Conservation (phyloP, 2,888 invertebrate species). For the Tortrix viridana region DNA sequence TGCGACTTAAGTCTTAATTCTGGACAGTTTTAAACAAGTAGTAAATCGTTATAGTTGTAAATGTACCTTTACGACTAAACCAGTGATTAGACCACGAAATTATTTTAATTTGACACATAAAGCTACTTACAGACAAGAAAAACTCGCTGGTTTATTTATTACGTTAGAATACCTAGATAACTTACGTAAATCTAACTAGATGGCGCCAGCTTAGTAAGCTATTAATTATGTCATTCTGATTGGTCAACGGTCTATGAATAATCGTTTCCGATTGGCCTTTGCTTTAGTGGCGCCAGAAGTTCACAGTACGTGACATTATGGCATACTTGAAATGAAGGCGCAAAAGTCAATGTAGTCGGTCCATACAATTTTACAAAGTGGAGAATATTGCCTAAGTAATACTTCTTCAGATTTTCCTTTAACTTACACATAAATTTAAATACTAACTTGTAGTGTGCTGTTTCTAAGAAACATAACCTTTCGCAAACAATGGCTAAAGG, state of each 20-base stretch:
- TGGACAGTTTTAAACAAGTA: too few species aligned
- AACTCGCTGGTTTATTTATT: neutral
- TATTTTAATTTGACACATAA: too few species aligned
- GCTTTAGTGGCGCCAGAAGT: slow-evolving; percentile 4
- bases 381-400: slow-evolving; percentile 23
- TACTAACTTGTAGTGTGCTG: slow-evolving; percentile 25
- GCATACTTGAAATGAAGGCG: too few species aligned
- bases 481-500: slow-evolving; percentile 43
- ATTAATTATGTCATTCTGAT: slow-evolving; percentile 8
- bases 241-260: slow-evolving; percentile 11
- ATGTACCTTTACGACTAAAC: too few species aligned
- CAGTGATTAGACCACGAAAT: too few species aligned
- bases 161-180: neutral
- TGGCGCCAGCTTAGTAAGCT: neutral
- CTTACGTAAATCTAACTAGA: neutral
- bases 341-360: too few species aligned
- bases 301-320: neutral
- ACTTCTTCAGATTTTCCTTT: slow-evolving; percentile 25
- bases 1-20: too few species aligned
- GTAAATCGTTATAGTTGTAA: too few species aligned
- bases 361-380: neutral
- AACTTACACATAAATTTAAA: slow-evolving; percentile 30
- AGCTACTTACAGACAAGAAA: too few species aligned
- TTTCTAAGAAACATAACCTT: slow-evolving; percentile 47
- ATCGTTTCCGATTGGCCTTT: slow-evolving; percentile 10